A percentile compares a stretch with the other conserved stretches of the same genome.
Conservation (phyloP, 2,113 vertebrate genomes). For the Bubo scandiacus region DNA sequence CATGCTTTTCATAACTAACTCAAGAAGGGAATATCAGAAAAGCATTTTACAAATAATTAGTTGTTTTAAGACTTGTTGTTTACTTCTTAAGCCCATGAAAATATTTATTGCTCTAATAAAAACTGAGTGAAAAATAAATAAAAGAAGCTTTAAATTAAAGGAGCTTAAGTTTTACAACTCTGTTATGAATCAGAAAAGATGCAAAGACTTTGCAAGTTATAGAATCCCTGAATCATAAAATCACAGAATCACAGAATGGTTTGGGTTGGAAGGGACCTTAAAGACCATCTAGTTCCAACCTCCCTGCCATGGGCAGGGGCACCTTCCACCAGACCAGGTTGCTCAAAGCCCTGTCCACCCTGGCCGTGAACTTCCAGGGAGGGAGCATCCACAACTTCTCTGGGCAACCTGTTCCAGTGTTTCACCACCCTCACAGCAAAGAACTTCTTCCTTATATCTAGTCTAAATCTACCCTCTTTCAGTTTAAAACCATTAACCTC, state of each 20-base stretch:
- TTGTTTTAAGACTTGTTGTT: background rate
- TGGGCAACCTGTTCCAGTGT: background rate
- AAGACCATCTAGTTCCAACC: background rate
- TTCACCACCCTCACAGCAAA: background rate
- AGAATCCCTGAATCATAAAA: background rate
- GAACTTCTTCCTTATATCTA: background rate
- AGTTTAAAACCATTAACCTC: background rate
- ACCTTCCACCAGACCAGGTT: background rate
- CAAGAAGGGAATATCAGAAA: background rate
- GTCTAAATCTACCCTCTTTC: background rate
- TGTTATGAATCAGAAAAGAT: slow-evolving; percentile 47
- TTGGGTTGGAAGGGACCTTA: background rate
- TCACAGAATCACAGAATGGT: background rate
- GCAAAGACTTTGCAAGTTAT: background rate
- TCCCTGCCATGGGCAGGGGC: background rate
- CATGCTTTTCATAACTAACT: background rate
- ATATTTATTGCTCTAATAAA: slow-evolving; percentile 58
- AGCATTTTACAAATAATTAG: slow-evolving; percentile 15
- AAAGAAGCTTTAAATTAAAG: slow-evolving; percentile 67
- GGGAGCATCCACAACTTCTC: background rate
- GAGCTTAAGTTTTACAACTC: slow-evolving; percentile 51
- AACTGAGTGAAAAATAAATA: slow-evolving; percentile 65
- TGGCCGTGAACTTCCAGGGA: background rate
- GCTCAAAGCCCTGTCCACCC: background rate
- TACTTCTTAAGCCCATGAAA: slow-evolving; percentile 45